Evolutionary conservation across 2,888 invertebrate species (phyloP), one percentile per base, ranked within the genome.

Genomic region (Ptilodon capucinus): DNA sequence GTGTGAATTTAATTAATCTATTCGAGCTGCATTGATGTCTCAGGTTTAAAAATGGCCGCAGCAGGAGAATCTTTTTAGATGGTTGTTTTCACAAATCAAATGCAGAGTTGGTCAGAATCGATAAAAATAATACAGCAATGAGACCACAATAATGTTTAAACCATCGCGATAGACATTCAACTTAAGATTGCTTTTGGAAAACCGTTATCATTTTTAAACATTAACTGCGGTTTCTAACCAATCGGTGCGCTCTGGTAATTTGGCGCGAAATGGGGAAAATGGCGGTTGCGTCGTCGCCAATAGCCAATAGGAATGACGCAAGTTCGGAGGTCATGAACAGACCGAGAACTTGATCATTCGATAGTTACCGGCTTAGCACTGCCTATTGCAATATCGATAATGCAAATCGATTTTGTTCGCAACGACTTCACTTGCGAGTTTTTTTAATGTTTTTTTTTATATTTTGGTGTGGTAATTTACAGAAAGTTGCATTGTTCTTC

Each of bases 181-280:
- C 76, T 77, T 76, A 74, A 71, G 66, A 60, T 79, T 77, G 76
- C 70, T 73, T 72, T 76, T 65, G 60, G 67, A 68, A 76, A 74
- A 61, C 8, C 19, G n/a, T 39, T 23, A 53, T 51, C 51, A 51
- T 51, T 57, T 56, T 52, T 46, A 43, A 51, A 54, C 54, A 41
- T 48, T 50, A 48, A 54, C 68, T 64, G 74, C 48, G 72, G 69
- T 71, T 74, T 68, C 54, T 48, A 40, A 45, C 49, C 44, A 62
- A 45, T 49, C 40, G 40, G 48, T 49, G 44, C 48, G 55, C 40
- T 56, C 44, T 54, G 60, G 58, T 54, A 52, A 60, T 60, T 62
- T 60, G 60, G 51, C 54, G 64, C 56, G 58, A 61, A 69, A 70
- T 51, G 34, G 55, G 44, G 54, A 70, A 75, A 71, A 71, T 68